Percentiles rank a stretch among this genome's conserved stretches.
These are phyloP conservation scores for Linyphia triangularis DNA, from an alignment of 2,888 invertebrate genomes.

Conservation along the genomic window DNA sequence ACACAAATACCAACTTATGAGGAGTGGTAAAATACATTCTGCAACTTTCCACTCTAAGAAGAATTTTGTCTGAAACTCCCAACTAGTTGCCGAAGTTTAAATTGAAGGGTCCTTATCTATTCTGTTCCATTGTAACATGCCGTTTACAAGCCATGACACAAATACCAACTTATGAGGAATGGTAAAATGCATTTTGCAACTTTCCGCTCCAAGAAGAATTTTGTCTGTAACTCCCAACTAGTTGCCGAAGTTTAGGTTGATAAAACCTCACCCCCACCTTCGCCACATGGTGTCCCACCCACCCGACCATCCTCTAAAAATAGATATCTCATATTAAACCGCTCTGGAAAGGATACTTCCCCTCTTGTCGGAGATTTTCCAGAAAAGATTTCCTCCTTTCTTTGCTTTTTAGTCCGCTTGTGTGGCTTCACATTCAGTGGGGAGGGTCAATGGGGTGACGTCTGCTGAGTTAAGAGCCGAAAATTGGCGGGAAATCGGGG, in stretches of 20 bases:
- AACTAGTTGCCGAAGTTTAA: conserved; percentile 41
- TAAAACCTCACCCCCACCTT: conserved; percentile 30
- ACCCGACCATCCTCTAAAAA: conserved; percentile 52
- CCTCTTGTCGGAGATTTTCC: background rate
- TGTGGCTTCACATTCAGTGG: background rate
- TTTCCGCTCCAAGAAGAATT: background rate
- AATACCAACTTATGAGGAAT: too few species aligned
- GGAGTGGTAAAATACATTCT: too few species aligned
- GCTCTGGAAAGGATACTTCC: conserved; percentile 15
- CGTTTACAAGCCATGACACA: too few species aligned
- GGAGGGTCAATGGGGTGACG: background rate
- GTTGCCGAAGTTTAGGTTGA: conserved; percentile 58
- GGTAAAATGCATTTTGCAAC: too few species aligned
- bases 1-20: too few species aligned
- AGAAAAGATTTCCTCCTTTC: background rate
- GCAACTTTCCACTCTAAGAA: too few species aligned
- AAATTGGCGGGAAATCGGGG: conserved; percentile 63
- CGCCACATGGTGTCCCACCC: conserved; percentile 22
- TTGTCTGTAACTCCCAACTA: background rate
- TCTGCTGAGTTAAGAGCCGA: conserved; percentile 62
- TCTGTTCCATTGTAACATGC: too few species aligned
- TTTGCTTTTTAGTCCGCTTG: background rate
- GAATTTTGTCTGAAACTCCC: background rate
- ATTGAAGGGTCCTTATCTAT: too few species aligned
- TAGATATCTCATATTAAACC: conserved; percentile 40